These are phyloP conservation scores for Chondrosia reniformis DNA, from an alignment of 37 sponge, comb jelly and placozoan genomes.

Conservation along the genomic window DNA sequence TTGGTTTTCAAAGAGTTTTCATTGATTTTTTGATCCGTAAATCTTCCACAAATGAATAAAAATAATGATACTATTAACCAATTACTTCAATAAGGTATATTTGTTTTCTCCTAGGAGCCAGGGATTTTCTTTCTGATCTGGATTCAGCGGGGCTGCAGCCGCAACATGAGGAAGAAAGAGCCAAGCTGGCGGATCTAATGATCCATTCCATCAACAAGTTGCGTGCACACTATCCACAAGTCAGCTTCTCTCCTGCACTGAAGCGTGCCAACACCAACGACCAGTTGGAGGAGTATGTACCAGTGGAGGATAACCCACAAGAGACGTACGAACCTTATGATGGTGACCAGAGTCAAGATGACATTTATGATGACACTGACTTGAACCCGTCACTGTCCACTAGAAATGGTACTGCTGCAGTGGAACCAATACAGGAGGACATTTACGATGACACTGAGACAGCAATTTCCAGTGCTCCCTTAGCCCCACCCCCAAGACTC, in stretches of 20 bases:
- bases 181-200: neutral
- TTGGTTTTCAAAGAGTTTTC: too few relatives aligned
- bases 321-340: slow-evolving; percentile 54
- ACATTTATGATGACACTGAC: slow-evolving; percentile 20
- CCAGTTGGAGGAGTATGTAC: slow-evolving; percentile 21
- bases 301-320: slow-evolving; percentile 22
- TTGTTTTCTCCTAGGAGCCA: slow-evolving; percentile 23
- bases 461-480: neutral
- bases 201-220: slow-evolving; percentile 33
- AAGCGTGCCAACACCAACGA: slow-evolving; percentile 13
- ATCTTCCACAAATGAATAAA: too few relatives aligned
- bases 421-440: slow-evolving; percentile 9
- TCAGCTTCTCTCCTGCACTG: neutral
- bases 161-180: slow-evolving; percentile 34
- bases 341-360: neutral
- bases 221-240: slow-evolving; percentile 25
- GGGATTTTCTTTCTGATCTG: slow-evolving; percentile 49
- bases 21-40: too few relatives aligned
- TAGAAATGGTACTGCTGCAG: too few relatives aligned
- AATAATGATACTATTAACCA: too few relatives aligned
- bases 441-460: slow-evolving; percentile 52
- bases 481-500: neutral
- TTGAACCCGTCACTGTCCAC: neutral
- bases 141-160: slow-evolving; percentile 28
- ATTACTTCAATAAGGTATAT: neutral